Percentiles rank a stretch among this genome's conserved stretches.
Evolutionary conservation across 2,113 vertebrate species (phyloP).

Genomic region (Thunnus thynnus): DNA sequence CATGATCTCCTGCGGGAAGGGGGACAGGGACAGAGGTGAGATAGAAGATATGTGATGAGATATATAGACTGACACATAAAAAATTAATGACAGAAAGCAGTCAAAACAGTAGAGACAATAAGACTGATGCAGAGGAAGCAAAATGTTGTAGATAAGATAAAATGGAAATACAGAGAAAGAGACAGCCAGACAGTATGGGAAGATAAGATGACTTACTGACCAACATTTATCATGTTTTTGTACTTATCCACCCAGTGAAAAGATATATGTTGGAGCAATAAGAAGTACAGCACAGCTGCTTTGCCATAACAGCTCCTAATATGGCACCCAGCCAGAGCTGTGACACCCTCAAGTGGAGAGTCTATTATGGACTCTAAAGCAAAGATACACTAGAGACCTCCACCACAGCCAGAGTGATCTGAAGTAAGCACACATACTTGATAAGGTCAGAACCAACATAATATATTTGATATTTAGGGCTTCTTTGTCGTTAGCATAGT

Average conservation of each 20-base stretch:
- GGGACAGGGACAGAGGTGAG: neutral
- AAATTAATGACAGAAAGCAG: neutral
- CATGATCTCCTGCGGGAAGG: constrained; percentile 92
- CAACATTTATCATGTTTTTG: neutral
- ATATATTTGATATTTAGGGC: no score
- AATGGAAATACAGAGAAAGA: neutral
- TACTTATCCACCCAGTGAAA: neutral
- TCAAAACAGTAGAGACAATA: neutral
- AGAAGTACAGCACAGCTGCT: neutral
- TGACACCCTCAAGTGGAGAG: no score
- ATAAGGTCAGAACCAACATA: neutral
- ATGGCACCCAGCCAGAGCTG: neutral
- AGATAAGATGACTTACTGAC: neutral
- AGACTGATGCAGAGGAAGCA: neutral
- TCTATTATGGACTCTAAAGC: neutral
- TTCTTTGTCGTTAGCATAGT: neutral
- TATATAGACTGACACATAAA: neutral
- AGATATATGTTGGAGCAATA: neutral
- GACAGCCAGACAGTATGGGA: neutral
- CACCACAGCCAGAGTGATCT: neutral
- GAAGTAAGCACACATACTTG: neutral
- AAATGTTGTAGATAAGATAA: neutral
- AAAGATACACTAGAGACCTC: no score
- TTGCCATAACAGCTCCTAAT: constrained; percentile 7
- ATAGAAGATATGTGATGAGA: neutral